Evolutionary conservation across 2,888 invertebrate genomes (phyloP).

Genomic region (Latrodectus elegans): DNA sequence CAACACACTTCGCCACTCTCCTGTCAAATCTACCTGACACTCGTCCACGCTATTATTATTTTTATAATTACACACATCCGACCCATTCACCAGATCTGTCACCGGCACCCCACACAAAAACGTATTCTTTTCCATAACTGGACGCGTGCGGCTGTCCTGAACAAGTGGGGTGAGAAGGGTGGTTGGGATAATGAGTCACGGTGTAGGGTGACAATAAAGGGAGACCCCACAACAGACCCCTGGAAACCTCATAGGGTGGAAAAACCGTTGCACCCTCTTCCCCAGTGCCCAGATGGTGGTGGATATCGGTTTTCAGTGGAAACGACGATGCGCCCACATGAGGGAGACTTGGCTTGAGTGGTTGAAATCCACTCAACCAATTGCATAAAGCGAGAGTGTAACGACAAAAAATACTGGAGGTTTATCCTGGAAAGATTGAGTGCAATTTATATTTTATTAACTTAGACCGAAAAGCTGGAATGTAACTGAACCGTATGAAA

Average conservation of each 20-base stretch:
- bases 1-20: slow-evolving; percentile 23
- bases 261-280: slow-evolving; percentile 2
- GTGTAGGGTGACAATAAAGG: slow-evolving; percentile 50
- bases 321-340: background rate
- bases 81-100: slow-evolving; percentile 16
- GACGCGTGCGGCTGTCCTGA: background rate
- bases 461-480: too few relatives aligned
- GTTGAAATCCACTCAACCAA: too few relatives aligned
- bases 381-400: too few relatives aligned
- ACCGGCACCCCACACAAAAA: slow-evolving; percentile 14
- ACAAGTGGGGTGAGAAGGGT: slow-evolving; percentile 20
- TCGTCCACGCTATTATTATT: slow-evolving; percentile 30
- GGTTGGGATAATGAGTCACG: slow-evolving; percentile 45
- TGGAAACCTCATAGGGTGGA: slow-evolving; percentile 29
- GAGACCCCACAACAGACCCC: slow-evolving; percentile 27
- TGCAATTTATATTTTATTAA: too few relatives aligned
- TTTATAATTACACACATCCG: slow-evolving; percentile 50
- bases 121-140: slow-evolving; percentile 10
- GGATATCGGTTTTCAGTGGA: slow-evolving; percentile 25
- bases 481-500: too few relatives aligned
- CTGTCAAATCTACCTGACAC: slow-evolving; percentile 46
- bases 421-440: too few relatives aligned
- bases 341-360: too few relatives aligned
- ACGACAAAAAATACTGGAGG: too few relatives aligned
- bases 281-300: slow-evolving; percentile 38